Conservation (phyloP, 2,888 invertebrate species). For the Hirtodrosophila duncani region DNA sequence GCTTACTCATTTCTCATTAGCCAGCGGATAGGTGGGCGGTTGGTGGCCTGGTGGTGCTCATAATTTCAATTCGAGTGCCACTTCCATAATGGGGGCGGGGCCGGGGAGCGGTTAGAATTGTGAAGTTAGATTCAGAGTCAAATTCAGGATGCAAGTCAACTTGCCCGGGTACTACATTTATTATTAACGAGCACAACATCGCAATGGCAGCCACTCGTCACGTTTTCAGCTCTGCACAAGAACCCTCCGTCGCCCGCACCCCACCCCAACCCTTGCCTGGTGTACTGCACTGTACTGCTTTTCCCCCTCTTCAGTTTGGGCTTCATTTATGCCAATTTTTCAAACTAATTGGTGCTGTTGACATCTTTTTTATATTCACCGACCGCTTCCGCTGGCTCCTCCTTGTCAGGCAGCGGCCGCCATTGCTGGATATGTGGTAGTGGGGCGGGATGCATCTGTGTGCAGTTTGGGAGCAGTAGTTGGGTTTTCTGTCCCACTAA, state of each 20-base stretch:
- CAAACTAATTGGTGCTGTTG: constrained; percentile 77
- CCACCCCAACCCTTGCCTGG: background rate
- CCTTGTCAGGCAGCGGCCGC: too few species aligned
- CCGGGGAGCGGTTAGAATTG: too few species aligned
- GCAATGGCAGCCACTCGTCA: constrained; percentile 23
- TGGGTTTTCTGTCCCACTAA: constrained; percentile 41
- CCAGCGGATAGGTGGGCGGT: background rate
- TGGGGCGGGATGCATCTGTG: too few species aligned
- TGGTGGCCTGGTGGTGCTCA: constrained; percentile 33
- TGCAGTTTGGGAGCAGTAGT: constrained; percentile 1
- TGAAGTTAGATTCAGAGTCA: too few species aligned
- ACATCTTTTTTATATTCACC: constrained; percentile 75
- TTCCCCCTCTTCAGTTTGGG: constrained; percentile 37
- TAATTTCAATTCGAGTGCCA: constrained; percentile 54
- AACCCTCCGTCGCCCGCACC: constrained; percentile 18
- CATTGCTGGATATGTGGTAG: too few species aligned
- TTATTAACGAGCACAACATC: constrained; percentile 30
- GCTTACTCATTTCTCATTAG: constrained; percentile 18
- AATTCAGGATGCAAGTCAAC: constrained; percentile 13
- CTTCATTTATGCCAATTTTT: constrained; percentile 74
- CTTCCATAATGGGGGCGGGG: constrained; percentile 29
- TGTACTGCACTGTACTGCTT: background rate
- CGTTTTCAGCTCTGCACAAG: constrained; percentile 8
- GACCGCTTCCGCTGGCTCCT: too few species aligned
- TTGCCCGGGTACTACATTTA: constrained; percentile 24